Evolutionary conservation across 2,888 invertebrate species (phyloP), one percentile per base, ranked within the genome.

Genomic region (Abscondita cerata): DNA sequence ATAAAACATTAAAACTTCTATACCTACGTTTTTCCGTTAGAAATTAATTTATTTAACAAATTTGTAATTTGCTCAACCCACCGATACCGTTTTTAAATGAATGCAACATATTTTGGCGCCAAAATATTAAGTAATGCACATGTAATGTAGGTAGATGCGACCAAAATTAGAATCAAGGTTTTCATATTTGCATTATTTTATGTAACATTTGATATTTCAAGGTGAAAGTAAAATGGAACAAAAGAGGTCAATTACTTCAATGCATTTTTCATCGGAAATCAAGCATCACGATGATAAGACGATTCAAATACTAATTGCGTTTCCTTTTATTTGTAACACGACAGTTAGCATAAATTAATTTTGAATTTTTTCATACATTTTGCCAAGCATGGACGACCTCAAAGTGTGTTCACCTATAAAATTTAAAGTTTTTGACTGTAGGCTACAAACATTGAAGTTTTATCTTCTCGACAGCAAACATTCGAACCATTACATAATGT

Each of bases 341-440:
- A n/a, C n/a, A n/a, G n/a, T n/a, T n/a, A n/a, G n/a, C n/a, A n/a
- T 41, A 41, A 41, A 41, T 41, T 41, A 41, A 13, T 16, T 41
- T 15, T 41, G 18, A 41, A 41, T 41, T 41, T 41, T 41, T n/a
- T n/a, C n/a, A n/a, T n/a, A n/a, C n/a, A n/a, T 44, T 58, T 48
- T 46, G 15, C 25, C 44, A n/a, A 52, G 58, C 58, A 46, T 46
- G 44, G 52, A 12, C 52, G 58, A 58, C 52, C 58, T 58, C 51
- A 18, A 41, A 36, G 52, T 58, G 15, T 52, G 52, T 52, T 58
- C 58, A 52, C 58, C 58, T 52, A 58, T 50, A 47, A 47, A 47
- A 55, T 54, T 54, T 20, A 54, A 54, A 54, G 40, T 41, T 52
- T 53, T 46, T 19, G n/a, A n/a, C 12, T 12, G 19, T 46, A 25